Evolutionary conservation across 2,888 invertebrate genomes (phyloP).

Genomic region (Halocaridina rubra): DNA sequence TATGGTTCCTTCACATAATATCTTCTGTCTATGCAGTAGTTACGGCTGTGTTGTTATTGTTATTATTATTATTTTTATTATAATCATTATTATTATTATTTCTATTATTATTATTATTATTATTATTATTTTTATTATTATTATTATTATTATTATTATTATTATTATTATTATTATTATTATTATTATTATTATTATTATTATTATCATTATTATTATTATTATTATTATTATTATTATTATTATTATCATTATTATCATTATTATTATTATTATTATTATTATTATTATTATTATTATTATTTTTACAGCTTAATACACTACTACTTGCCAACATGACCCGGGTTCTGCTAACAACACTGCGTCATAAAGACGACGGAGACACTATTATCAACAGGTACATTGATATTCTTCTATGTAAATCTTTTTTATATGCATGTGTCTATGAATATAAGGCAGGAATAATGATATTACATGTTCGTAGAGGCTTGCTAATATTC

Average conservation of each 20-base stretch:
- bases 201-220: constrained; percentile 66
- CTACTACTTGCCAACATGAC: constrained; percentile 76
- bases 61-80: constrained; percentile 67
- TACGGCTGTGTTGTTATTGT: too few relatives aligned
- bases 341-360: constrained; percentile 76
- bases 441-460: too few relatives aligned
- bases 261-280: too few relatives aligned
- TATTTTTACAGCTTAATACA: constrained; percentile 72
- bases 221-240: constrained; percentile 69
- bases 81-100: constrained; percentile 68
- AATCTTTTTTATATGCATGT: too few relatives aligned
- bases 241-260: not conserved
- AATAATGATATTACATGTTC: not conserved
- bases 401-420: not conserved
- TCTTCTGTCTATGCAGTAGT: too few relatives aligned
- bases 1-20: too few relatives aligned
- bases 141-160: constrained; percentile 69
- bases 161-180: constrained; percentile 66
- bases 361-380: constrained; percentile 68
- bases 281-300: too few relatives aligned
- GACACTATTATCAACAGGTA: constrained; percentile 11
- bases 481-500: not conserved
- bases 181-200: constrained; percentile 69
- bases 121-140: constrained; percentile 66
- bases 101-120: constrained; percentile 67